Conservation (phyloP, 1,140 invertebrate genomes). For the Drosophila carrolli region DNA sequence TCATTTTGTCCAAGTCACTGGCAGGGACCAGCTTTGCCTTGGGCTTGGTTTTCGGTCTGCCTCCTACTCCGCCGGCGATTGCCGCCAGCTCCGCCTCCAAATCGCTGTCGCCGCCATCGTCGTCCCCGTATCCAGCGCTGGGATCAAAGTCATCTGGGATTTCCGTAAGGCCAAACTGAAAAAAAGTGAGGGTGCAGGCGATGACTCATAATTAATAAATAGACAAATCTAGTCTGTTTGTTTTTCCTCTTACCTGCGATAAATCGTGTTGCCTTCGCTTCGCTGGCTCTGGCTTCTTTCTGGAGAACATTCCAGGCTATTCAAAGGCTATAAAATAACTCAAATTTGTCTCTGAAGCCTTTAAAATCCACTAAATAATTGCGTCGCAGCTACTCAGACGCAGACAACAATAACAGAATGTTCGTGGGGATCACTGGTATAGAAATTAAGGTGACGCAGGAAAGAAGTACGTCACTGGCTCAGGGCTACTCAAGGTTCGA, state of each 20-base stretch:
- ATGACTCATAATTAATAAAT: constrained; percentile 73
- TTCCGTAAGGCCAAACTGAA: constrained; percentile 91
- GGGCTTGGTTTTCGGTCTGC: constrained; percentile 85
- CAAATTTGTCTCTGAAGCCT: constrained; percentile 1
- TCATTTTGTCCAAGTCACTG: constrained; percentile 89
- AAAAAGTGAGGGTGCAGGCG: constrained; percentile 6
- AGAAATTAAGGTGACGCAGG: constrained; percentile 12
- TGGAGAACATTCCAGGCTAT: constrained; percentile 84
- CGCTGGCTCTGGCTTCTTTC: constrained; percentile 85
- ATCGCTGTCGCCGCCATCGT: constrained; percentile 90
- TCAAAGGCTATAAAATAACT: constrained; percentile 3
- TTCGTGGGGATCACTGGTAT: constrained; percentile 1
- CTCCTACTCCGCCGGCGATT: constrained; percentile 88
- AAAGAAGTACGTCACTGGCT: constrained; percentile 3
- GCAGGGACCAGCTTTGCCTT: constrained; percentile 83
- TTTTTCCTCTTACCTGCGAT: constrained; percentile 65
- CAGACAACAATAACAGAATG: constrained; percentile 54
- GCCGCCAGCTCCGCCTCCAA: constrained; percentile 94
- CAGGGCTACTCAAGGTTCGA: constrained; percentile 2
- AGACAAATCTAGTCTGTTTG: constrained; percentile 23
- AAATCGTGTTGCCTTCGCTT: constrained; percentile 84
- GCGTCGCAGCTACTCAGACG: constrained; percentile 42
- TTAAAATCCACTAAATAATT: constrained; percentile 33
- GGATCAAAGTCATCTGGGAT: constrained; percentile 88
- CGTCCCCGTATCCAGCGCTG: constrained; percentile 85